These are phyloP conservation scores for Anolis carolinensis DNA, from an alignment of 2,113 vertebrate genomes.

Conservation along the genomic window DNA sequence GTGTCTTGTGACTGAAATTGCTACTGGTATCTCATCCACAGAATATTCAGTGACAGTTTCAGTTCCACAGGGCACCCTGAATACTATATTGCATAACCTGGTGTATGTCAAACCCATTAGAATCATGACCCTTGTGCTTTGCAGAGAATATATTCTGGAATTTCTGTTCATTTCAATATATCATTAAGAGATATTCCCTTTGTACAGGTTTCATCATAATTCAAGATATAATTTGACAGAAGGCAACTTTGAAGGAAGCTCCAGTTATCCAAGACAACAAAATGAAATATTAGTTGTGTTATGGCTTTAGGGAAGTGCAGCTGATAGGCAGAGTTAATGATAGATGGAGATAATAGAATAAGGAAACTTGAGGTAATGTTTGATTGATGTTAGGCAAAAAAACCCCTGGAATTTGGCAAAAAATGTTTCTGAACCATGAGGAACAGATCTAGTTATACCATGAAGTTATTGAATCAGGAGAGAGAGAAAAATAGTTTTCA, in stretches of 20 bases:
- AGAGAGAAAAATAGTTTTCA: too few species aligned
- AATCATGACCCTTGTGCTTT: conserved; percentile 3
- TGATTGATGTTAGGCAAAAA: too few species aligned
- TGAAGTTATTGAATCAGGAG: background rate
- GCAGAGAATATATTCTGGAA: conserved; percentile 15
- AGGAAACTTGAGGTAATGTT: background rate
- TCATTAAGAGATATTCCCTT: background rate
- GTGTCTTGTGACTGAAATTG: conserved; percentile 13
- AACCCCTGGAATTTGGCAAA: background rate
- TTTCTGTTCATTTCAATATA: conserved; percentile 8
- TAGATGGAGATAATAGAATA: background rate
- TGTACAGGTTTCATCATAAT: conserved; percentile 6
- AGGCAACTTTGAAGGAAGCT: background rate
- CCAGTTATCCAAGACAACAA: background rate
- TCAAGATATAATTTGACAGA: conserved; percentile 7
- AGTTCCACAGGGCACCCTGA: background rate
- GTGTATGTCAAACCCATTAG: background rate
- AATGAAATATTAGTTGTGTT: background rate
- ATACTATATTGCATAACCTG: background rate
- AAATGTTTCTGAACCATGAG: too few species aligned
- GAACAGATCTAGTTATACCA: background rate
- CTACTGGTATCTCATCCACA: background rate
- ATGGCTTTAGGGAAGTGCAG: background rate
- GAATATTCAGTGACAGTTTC: background rate
- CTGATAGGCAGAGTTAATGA: background rate